Conservation (phyloP, 2,888 invertebrate genomes). For the Hipparchia semele region DNA sequence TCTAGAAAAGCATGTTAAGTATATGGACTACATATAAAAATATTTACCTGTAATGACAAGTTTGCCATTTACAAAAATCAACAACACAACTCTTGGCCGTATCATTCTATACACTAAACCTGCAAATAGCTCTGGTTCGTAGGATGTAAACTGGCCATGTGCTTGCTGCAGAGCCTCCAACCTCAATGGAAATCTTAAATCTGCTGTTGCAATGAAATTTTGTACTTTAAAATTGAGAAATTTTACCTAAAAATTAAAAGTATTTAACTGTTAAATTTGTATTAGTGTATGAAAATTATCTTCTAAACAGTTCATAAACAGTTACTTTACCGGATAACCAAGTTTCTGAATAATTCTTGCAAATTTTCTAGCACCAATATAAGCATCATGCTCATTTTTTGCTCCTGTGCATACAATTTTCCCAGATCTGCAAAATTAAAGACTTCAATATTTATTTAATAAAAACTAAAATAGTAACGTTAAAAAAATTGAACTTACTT, state of each 20-base stretch:
- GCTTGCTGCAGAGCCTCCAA: constrained; percentile 88
- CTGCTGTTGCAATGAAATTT: constrained; percentile 90
- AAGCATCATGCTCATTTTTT: constrained; percentile 90
- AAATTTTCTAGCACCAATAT: constrained; percentile 90
- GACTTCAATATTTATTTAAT: constrained; percentile 62
- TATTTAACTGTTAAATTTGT: neutral
- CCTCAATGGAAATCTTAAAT: constrained; percentile 88
- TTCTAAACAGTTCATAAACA: neutral
- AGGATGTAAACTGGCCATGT: constrained; percentile 91
- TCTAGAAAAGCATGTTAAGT: too few relatives aligned
- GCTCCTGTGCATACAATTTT: constrained; percentile 94
- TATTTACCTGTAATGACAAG: constrained; percentile 93
- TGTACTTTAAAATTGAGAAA: constrained; percentile 91
- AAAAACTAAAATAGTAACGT: neutral
- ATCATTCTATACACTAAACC: constrained; percentile 99
- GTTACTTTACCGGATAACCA: constrained; percentile 86
- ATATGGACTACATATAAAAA: too few relatives aligned
- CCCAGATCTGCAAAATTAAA: constrained; percentile 87
- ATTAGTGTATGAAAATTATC: neutral
- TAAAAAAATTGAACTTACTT: constrained; percentile 51
- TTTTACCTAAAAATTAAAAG: constrained; percentile 77
- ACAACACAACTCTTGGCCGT: constrained; percentile 96
- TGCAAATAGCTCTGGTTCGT: constrained; percentile 99
- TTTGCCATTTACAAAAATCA: constrained; percentile 99
- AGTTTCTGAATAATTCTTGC: constrained; percentile 92